phyloP scores from a whole-genome alignment of 2,888 invertebrate genomes.

The Deroplatys truncata region DNA sequence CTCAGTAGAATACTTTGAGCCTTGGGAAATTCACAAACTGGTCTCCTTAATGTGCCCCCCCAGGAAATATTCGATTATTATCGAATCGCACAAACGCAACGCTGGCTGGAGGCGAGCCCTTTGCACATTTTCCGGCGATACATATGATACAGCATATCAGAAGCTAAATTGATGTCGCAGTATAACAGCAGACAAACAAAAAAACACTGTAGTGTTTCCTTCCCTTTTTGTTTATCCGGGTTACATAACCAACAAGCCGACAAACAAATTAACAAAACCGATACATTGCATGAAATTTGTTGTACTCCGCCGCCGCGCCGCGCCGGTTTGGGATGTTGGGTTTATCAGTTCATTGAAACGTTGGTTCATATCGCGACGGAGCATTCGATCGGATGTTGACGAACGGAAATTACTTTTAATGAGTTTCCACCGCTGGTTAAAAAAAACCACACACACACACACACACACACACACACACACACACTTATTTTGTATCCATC shows the following conservation, averaged over 20 bases:
- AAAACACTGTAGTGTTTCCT: not conserved
- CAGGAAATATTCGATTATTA: no score
- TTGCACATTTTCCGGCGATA: not conserved
- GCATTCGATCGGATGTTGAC: not conserved
- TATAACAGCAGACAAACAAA: not conserved
- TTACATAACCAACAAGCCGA: not conserved
- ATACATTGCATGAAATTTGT: not conserved
- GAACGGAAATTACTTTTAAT: conserved; percentile 10
- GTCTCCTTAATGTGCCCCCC: no score
- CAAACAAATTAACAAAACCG: not conserved
- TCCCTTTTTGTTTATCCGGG: not conserved
- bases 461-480: not conserved
- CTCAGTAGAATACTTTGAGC: no score
- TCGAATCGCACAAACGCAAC: not conserved
- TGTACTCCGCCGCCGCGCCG: not conserved
- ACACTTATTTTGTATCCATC: not conserved
- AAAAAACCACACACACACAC: not conserved
- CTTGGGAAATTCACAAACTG: no score
- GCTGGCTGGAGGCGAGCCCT: not conserved
- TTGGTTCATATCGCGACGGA: not conserved
- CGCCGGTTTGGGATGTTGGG: not conserved
- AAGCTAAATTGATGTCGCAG: not conserved
- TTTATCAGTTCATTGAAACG: not conserved
- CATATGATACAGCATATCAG: not conserved
- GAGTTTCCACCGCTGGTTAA: conserved; percentile 1